A percentile compares a stretch with the other conserved stretches of the same genome.
Evolutionary conservation across 2,888 invertebrate species (phyloP).

Genomic region (Arge pagana): DNA sequence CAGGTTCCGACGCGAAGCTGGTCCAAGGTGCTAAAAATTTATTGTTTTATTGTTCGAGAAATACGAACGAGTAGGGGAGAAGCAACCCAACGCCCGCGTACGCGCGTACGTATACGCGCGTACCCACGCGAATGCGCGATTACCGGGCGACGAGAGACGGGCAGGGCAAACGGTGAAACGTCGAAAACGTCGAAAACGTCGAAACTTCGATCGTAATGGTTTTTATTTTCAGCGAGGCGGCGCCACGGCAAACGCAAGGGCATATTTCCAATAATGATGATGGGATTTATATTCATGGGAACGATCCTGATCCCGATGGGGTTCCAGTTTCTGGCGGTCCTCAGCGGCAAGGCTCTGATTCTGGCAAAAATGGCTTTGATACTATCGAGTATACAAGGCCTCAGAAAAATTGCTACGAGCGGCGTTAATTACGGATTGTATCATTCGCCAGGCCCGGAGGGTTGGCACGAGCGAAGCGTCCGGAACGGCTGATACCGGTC

Average conservation of each 20-base stretch:
- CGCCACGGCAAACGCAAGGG: slow-evolving; percentile 66
- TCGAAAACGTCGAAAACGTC: not conserved
- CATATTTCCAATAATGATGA: slow-evolving; percentile 76
- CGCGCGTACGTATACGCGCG: too few relatives aligned
- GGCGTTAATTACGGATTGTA: slow-evolving; percentile 79
- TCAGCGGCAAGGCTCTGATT: slow-evolving; percentile 80
- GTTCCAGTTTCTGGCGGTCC: slow-evolving; percentile 80
- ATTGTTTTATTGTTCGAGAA: slow-evolving; percentile 7
- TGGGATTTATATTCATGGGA: slow-evolving; percentile 76
- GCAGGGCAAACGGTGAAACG: not conserved
- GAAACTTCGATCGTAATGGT: slow-evolving; percentile 19
- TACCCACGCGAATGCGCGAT: too few relatives aligned
- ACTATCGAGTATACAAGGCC: slow-evolving; percentile 77
- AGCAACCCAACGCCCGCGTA: too few relatives aligned
- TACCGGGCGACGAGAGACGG: not conserved
- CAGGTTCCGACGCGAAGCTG: not conserved
- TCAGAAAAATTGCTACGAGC: slow-evolving; percentile 76
- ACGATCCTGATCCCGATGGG: slow-evolving; percentile 81
- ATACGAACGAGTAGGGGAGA: not conserved
- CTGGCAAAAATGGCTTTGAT: slow-evolving; percentile 82
- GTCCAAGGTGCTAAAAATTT: slow-evolving; percentile 57
- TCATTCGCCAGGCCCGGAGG: slow-evolving; percentile 60
- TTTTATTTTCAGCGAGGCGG: slow-evolving; percentile 47
- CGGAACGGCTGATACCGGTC: slow-evolving; percentile 46
- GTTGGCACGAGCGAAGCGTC: slow-evolving; percentile 55